Evolutionary conservation across 1,140 invertebrate species (phyloP).

Genomic region (Drosophila aff.): DNA sequence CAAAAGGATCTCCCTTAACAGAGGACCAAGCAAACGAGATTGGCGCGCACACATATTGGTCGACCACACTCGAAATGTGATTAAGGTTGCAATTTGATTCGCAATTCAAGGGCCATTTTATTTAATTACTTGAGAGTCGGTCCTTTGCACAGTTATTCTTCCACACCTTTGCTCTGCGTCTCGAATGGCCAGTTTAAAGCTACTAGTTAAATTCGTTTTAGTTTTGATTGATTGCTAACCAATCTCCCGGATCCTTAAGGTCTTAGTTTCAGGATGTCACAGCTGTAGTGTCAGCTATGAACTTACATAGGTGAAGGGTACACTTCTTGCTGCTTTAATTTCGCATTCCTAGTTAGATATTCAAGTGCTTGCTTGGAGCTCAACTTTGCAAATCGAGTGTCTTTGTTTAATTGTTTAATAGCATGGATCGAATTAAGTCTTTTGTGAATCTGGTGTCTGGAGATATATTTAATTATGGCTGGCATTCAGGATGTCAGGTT

Average conservation of each 20-base stretch:
- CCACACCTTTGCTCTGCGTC: background rate
- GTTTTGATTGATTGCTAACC: background rate
- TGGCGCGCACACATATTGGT: constrained; percentile 18
- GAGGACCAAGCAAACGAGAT: constrained; percentile 17
- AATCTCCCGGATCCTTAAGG: background rate
- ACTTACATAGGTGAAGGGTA: too few species aligned
- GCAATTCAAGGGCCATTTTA: constrained; percentile 9
- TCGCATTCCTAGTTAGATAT: background rate
- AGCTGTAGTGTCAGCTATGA: background rate
- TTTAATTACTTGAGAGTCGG: constrained; percentile 11
- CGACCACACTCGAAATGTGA: constrained; percentile 34
- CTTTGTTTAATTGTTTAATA: background rate
- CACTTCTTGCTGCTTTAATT: background rate
- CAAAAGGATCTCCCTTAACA: background rate
- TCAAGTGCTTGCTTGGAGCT: background rate
- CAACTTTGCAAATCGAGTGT: background rate
- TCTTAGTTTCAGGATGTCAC: background rate
- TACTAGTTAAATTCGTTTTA: background rate
- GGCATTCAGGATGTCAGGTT: background rate
- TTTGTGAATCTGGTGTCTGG: background rate
- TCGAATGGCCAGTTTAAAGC: background rate
- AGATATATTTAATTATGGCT: background rate
- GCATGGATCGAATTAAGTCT: background rate
- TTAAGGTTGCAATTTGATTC: constrained; percentile 27
- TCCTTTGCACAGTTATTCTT: background rate